phyloP scores from a whole-genome alignment of 1,140 invertebrate genomes.

The Ladona fulva region DNA sequence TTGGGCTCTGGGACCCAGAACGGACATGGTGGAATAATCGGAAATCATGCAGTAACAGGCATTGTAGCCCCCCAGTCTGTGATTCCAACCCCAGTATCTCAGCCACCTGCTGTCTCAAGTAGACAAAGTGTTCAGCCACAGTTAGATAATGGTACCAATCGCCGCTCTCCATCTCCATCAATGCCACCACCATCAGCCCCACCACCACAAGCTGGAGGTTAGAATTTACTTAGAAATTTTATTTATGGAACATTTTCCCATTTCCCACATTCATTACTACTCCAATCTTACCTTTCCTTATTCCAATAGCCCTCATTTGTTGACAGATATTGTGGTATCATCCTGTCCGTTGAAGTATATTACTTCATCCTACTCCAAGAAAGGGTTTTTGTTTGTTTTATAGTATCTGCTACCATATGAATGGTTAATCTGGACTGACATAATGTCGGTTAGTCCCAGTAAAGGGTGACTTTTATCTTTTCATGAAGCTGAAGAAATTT shows the following conservation, averaged over 20 bases:
- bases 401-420: too few species aligned
- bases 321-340: too few species aligned
- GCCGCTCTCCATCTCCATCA: background rate
- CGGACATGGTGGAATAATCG: background rate
- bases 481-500: slow-evolving; percentile 33
- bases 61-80: background rate
- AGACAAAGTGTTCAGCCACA: background rate
- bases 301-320: too few species aligned
- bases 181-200: background rate
- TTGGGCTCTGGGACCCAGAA: background rate
- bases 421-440: too few species aligned
- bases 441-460: too few species aligned
- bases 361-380: too few species aligned
- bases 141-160: background rate
- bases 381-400: too few species aligned
- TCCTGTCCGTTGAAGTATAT: too few species aligned
- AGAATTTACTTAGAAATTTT: too few species aligned
- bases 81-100: background rate
- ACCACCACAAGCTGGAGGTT: background rate
- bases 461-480: slow-evolving; percentile 29
- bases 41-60: background rate
- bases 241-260: too few species aligned
- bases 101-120: background rate
- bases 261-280: too few species aligned
- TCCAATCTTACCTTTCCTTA: too few species aligned